Percentiles rank a stretch among this genome's conserved stretches.
Evolutionary conservation across 2,113 vertebrate species (phyloP).

Genomic region (Hippocampus comes): DNA sequence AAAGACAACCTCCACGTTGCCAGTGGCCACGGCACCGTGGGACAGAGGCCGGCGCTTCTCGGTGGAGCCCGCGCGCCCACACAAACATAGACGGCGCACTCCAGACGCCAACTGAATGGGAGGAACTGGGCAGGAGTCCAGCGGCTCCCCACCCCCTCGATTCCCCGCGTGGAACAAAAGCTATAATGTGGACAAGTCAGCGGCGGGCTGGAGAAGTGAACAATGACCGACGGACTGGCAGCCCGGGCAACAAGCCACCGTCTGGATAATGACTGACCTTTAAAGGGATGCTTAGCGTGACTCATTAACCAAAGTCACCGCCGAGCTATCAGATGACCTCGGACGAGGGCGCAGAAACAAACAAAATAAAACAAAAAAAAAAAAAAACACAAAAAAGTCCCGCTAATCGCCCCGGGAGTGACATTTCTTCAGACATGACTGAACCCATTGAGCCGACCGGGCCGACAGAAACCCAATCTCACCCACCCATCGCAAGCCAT

Average conservation of each 20-base stretch:
- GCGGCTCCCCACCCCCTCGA: conserved; percentile 36
- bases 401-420: conserved; percentile 72
- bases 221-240: conserved; percentile 64
- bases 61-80: conserved; percentile 49
- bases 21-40: conserved; percentile 62
- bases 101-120: conserved; percentile 50
- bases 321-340: conserved; percentile 77
- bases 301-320: conserved; percentile 75
- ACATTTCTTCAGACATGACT: conserved; percentile 75
- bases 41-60: conserved; percentile 59
- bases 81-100: conserved; percentile 64
- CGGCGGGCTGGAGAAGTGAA: conserved; percentile 43
- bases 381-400: conserved; percentile 37
- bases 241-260: conserved; percentile 62
- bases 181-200: conserved; percentile 53
- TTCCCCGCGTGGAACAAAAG: conserved; percentile 49
- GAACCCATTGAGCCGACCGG: conserved; percentile 69
- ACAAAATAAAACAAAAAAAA: conserved; percentile 31
- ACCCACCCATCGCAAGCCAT: conserved; percentile 63
- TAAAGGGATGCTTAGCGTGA: conserved; percentile 73
- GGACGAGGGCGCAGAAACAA: conserved; percentile 66
- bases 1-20: conserved; percentile 65
- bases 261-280: conserved; percentile 78
- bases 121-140: conserved; percentile 59
- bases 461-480: conserved; percentile 76